phyloP scores from a whole-genome alignment of 2,113 vertebrate species.

The Antidorcas marsupialis region DNA sequence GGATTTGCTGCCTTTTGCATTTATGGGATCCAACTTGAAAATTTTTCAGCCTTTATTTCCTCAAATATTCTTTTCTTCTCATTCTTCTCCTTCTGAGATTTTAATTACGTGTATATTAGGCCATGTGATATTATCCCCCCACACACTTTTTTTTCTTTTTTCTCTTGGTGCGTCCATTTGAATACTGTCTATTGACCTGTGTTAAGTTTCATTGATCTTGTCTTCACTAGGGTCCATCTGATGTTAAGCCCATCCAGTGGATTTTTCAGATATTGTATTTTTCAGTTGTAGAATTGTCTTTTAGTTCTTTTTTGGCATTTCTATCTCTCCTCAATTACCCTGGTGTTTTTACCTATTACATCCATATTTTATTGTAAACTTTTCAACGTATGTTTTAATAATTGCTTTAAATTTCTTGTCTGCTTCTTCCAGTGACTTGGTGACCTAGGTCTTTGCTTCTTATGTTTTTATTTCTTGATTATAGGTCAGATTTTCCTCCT shows the following conservation, averaged over 20 bases:
- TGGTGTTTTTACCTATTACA: not conserved
- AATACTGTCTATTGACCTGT: not conserved
- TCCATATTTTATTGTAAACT: slow-evolving; percentile 5
- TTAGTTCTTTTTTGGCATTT: not conserved
- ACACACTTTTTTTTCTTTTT: not conserved
- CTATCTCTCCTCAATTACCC: not conserved
- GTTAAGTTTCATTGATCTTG: not conserved
- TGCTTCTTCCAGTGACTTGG: not conserved
- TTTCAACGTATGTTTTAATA: slow-evolving; percentile 6
- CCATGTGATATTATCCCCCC: not conserved
- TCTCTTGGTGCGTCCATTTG: not conserved
- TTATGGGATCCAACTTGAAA: not conserved
- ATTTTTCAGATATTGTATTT: not conserved
- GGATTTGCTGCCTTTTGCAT: not conserved
- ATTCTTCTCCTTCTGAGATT: not conserved
- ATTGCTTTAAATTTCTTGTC: not conserved
- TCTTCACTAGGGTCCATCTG: not conserved
- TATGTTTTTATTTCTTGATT: slow-evolving; percentile 24
- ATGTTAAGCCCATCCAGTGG: not conserved
- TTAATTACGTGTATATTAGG: not conserved
- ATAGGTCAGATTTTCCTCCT: not conserved
- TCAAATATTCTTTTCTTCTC: not conserved
- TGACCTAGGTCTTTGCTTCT: not conserved
- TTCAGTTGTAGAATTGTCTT: not conserved
- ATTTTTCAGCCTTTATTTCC: not conserved